Percentiles rank a stretch among this genome's conserved stretches.
phyloP scores from a whole-genome alignment of 2,888 invertebrate species.

The Tetrapedia diversipes region DNA sequence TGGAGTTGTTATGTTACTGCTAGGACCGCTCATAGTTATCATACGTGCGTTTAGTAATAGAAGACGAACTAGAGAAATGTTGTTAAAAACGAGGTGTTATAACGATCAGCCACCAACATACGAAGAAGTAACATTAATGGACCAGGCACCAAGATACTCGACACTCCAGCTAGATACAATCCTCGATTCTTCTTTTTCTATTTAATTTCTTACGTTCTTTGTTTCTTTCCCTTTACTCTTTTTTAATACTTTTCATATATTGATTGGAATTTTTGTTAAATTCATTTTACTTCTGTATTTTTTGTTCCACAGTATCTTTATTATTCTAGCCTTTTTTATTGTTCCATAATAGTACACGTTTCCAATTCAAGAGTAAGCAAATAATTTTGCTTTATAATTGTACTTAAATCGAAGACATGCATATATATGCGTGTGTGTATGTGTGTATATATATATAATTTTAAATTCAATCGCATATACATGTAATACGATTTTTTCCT shows the following conservation, averaged over 20 bases:
- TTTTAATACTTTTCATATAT: neutral
- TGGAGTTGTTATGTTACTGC: conserved; percentile 74
- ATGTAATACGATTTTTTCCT: neutral
- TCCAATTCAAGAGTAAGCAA: neutral
- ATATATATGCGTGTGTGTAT: neutral
- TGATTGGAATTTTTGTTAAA: neutral
- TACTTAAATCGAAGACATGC: conserved; percentile 6
- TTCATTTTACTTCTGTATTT: neutral
- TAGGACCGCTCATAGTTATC: conserved; percentile 75
- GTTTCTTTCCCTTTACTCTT: neutral
- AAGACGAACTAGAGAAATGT: conserved; percentile 66
- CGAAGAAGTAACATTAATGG: conserved; percentile 74
- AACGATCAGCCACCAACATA: conserved; percentile 76
- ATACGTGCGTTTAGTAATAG: conserved; percentile 71
- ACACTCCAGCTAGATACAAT: conserved; percentile 69
- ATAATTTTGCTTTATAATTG: neutral
- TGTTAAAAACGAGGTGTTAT: conserved; percentile 65
- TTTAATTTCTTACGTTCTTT: neutral
- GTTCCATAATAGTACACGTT: neutral
- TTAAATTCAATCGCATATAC: neutral
- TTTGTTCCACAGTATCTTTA: neutral
- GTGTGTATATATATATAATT: neutral
- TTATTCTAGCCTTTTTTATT: neutral
- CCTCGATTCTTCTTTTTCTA: conserved; percentile 25
- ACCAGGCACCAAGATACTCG: conserved; percentile 76